These are phyloP conservation scores for Thryonomys swinderianus DNA, from an alignment of 2,113 vertebrate genomes.

Conservation along the genomic window DNA sequence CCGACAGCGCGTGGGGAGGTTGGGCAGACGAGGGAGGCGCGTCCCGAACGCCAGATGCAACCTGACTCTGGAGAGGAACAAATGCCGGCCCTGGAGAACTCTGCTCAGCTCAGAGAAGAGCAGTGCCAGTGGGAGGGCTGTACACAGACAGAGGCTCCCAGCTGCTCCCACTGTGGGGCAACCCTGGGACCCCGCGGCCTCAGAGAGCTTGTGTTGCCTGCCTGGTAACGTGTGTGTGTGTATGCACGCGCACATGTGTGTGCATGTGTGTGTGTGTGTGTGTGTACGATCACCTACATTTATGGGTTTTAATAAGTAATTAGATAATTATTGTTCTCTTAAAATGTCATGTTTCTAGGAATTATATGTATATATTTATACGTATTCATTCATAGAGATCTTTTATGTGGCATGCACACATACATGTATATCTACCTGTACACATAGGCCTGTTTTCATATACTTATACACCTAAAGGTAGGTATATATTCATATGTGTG, in stretches of 20 bases:
- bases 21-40: not conserved
- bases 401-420: not conserved
- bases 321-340: not conserved
- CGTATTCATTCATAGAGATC: not conserved
- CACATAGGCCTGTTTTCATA: not conserved
- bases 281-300: not conserved
- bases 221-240: rapidly evolving
- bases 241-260: not conserved
- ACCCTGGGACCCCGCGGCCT: rapidly evolving
- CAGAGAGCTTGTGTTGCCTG: not conserved
- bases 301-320: not conserved
- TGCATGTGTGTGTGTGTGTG: not conserved
- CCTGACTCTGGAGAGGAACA: not conserved
- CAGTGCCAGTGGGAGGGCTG: rapidly evolving
- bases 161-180: rapidly evolving
- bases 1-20: not conserved
- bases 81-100: not conserved
- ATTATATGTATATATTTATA: not conserved
- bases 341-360: not conserved
- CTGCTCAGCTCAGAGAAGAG: rapidly evolving
- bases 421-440: no score
- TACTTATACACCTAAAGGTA: no score
- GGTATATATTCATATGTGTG: rapidly evolving
- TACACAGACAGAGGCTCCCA: rapidly evolving
- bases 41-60: not conserved